Evolutionary conservation across 2,888 invertebrate species (phyloP), one percentile per base, ranked within the genome.

Genomic region (Cheilosia scutellata): DNA sequence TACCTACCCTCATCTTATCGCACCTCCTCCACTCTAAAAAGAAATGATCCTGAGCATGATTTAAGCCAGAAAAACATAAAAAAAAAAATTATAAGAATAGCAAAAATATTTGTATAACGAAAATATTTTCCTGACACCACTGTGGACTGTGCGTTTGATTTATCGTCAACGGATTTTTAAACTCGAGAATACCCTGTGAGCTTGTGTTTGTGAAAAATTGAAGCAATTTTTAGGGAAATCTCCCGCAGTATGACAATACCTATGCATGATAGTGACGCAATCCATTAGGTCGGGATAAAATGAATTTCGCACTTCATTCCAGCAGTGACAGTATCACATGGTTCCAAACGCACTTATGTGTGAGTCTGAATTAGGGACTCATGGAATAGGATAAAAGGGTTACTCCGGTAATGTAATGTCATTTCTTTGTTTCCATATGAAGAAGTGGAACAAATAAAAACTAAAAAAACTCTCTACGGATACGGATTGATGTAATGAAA

Each of bases 71-170:
- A 71, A 37, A 29, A 51, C n/a, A 20, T 20, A 71, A 49, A 37
- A 31, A 25, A 25, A 63, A 40, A 62, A 58, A 51, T 5, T 53
- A 62, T 9, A 51, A n/a, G 1, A 40, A 33, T 25, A 53, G 70
- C 47, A 51, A 82, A 70, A 70, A 70, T 68, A 55, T 82, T 76
- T 57, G 47, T 44, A 13, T 13, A 58, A 66, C 51, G 66, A 82
- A 74, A 83, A 68, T 75, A 79, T 84, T 78, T 84, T 84, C 47
- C 66, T 79, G 83, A 84, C 83, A 79, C 74, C 40, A 83, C 79
- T 74, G 68, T 84, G 79, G 31, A 83, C 79, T 74, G 68, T 84
- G 79, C 74, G 63, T 75, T 84, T 84, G 80, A 84, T 84, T 84
- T 84, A 84, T 84, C 40, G 68, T 57, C 57, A 57, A 42, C 57